These are phyloP conservation scores for Trematomus loennbergii DNA, from an alignment of 2,113 vertebrate genomes.

Conservation along the genomic window DNA sequence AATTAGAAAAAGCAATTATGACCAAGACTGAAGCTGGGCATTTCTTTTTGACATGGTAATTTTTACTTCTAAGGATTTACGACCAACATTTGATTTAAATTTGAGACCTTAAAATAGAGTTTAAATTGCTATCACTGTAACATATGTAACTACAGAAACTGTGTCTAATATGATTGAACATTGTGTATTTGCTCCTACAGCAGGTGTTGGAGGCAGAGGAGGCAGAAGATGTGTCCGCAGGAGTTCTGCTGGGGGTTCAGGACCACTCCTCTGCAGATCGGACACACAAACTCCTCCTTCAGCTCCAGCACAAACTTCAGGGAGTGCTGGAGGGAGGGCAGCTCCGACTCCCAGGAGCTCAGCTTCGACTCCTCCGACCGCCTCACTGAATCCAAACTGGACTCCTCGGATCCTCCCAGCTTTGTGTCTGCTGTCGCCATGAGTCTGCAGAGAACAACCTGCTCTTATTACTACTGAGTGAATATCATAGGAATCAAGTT, in stretches of 20 bases:
- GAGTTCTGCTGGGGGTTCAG: constrained; percentile 69
- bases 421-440: constrained; percentile 42
- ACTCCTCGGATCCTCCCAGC: neutral
- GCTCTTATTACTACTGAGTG: neutral
- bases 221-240: constrained; percentile 71
- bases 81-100: too few relatives aligned
- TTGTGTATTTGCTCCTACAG: constrained; percentile 37
- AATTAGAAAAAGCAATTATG: too few relatives aligned
- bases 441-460: constrained; percentile 33
- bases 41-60: too few relatives aligned
- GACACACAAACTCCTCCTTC: constrained; percentile 68
- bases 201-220: constrained; percentile 54
- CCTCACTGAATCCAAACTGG: neutral
- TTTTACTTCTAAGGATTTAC: too few relatives aligned
- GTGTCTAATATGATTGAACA: neutral
- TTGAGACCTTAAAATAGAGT: neutral
- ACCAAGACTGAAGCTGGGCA: neutral
- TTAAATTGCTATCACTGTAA: neutral
- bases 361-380: constrained; percentile 29
- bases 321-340: constrained; percentile 42
- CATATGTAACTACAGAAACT: neutral
- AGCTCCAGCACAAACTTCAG: constrained; percentile 61
- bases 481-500: too few relatives aligned
- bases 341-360: constrained; percentile 59
- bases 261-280: constrained; percentile 59